These are phyloP conservation scores for Daktulosphaira vitifoliae DNA, from an alignment of 1,140 invertebrate genomes.

Conservation along the genomic window DNA sequence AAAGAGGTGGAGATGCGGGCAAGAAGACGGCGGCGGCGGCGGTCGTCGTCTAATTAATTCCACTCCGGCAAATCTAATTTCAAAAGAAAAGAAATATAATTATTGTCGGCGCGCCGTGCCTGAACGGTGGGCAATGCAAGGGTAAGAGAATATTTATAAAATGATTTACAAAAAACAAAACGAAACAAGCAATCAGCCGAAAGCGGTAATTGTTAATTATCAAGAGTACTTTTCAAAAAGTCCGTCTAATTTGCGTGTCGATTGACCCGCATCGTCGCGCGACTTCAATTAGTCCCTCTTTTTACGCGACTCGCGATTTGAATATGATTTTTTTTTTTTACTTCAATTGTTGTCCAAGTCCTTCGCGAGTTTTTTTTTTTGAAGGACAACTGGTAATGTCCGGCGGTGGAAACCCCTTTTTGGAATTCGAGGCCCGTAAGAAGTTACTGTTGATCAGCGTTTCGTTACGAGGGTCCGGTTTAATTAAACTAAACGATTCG, in stretches of 20 bases:
- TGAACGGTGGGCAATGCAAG: too few relatives aligned
- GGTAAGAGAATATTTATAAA: neutral
- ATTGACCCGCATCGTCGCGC: constrained; percentile 16
- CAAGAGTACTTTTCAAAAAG: neutral
- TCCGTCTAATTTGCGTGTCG: constrained; percentile 26
- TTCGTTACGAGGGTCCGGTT: constrained; percentile 9
- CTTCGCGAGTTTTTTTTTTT: constrained; percentile 1
- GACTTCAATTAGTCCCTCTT: constrained; percentile 2
- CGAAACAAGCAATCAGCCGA: constrained; percentile 9
- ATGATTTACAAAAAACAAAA: constrained; percentile 2
- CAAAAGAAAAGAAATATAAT: constrained; percentile 30
- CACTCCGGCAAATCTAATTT: constrained; percentile 32
- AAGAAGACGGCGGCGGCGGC: neutral
- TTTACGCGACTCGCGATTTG: too few relatives aligned
- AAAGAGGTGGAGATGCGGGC: neutral
- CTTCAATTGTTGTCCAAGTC: constrained; percentile 7
- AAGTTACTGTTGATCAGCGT: too few relatives aligned
- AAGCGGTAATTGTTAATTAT: neutral
- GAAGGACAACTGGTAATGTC: neutral
- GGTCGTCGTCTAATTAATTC: constrained; percentile 29
- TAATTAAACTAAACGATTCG: constrained; percentile 30
- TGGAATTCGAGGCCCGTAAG: too few relatives aligned
- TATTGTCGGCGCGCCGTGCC: constrained; percentile 1
- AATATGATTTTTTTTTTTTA: too few relatives aligned
- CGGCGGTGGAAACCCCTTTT: too few relatives aligned